These are phyloP conservation scores for Ornithoptera priamus DNA, from an alignment of 2,888 invertebrate species.

Conservation along the genomic window DNA sequence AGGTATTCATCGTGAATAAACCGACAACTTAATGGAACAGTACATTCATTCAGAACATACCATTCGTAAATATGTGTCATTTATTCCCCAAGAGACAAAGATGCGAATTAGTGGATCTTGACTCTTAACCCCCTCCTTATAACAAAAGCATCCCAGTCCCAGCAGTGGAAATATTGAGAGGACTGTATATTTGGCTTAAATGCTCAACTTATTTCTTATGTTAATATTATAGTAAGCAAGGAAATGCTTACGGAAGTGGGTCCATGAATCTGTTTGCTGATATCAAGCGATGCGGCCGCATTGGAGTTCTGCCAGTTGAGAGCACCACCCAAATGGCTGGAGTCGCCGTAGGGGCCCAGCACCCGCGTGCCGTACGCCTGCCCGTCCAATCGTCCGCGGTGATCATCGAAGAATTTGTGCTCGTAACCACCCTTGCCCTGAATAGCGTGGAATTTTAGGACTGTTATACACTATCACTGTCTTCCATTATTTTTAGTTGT, in stretches of 20 bases:
- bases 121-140: no score
- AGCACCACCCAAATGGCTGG: slow-evolving; percentile 52
- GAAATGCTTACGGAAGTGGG: slow-evolving; percentile 1
- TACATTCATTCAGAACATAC: no score
- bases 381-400: slow-evolving; percentile 52
- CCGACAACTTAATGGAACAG: no score
- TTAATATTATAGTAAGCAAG: neutral
- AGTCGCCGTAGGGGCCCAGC: slow-evolving; percentile 51
- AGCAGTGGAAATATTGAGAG: no score
- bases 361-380: slow-evolving; percentile 54
- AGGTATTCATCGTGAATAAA: no score
- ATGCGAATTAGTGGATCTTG: no score
- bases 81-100: no score
- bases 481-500: no score
- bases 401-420: slow-evolving; percentile 57
- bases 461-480: neutral
- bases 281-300: slow-evolving; percentile 35
- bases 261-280: slow-evolving; percentile 10
- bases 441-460: neutral
- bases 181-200: no score
- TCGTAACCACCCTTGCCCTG: slow-evolving; percentile 59
- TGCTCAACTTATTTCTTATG: neutral
- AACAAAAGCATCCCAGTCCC: no score
- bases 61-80: no score
- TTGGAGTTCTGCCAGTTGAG: slow-evolving; percentile 55